Evolutionary conservation across 1,140 invertebrate genomes (phyloP).

Genomic region (Nasonia vitripennis): DNA sequence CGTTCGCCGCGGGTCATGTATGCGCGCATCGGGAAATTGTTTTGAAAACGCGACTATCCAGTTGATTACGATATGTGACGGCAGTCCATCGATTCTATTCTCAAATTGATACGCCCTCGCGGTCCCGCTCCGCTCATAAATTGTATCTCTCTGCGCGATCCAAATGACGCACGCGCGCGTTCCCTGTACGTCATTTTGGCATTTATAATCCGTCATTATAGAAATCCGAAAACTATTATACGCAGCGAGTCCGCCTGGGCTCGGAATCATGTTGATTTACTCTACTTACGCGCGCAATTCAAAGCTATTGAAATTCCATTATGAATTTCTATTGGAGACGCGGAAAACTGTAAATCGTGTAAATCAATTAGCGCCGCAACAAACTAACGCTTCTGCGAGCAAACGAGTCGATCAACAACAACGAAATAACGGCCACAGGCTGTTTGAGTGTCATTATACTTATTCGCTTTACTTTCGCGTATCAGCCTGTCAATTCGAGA

Average conservation of each 20-base stretch:
- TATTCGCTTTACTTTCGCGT: background rate
- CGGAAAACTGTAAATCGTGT: background rate
- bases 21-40: no score
- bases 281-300: no score
- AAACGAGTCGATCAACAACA: background rate
- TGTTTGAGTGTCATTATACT: background rate
- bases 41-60: constrained; percentile 9
- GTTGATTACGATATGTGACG: background rate
- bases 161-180: background rate
- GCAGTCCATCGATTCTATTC: background rate
- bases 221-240: background rate
- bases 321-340: background rate
- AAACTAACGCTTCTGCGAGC: background rate
- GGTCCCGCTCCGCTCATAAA: background rate
- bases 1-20: background rate
- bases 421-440: background rate
- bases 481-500: no score
- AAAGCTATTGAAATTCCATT: no score
- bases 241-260: background rate
- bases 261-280: background rate
- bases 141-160: background rate
- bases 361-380: background rate
- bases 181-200: background rate
- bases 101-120: background rate
- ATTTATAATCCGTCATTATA: background rate